Evolutionary conservation across 2,797 vertebrate species (phyloP).

Genomic region (Labroides dimidiatus): DNA sequence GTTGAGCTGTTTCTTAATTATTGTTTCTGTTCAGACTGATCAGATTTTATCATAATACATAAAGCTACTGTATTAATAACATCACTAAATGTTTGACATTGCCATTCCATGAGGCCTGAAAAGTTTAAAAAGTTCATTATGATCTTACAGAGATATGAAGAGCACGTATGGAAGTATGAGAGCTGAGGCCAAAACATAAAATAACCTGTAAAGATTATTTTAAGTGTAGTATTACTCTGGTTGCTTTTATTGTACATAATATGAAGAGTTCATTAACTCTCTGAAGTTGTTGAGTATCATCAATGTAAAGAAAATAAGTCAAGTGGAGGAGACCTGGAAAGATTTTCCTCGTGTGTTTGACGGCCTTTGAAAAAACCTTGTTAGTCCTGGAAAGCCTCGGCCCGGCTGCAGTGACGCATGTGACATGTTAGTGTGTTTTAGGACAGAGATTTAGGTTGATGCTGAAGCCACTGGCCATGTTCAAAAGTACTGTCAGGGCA

Average conservation of each 20-base stretch:
- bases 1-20: no score
- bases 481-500: constrained; percentile 63
- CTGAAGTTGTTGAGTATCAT: constrained; percentile 5
- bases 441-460: constrained; percentile 66
- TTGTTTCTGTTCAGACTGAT: no score
- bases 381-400: constrained; percentile 55
- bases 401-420: constrained; percentile 38
- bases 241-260: neutral
- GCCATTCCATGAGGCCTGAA: no score
- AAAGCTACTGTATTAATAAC: no score
- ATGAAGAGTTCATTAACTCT: neutral
- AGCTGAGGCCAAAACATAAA: no score
- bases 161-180: no score
- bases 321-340: constrained; percentile 30
- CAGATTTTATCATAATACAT: no score
- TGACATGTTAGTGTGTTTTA: constrained; percentile 69
- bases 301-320: constrained; percentile 18
- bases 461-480: constrained; percentile 55
- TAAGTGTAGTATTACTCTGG: no score
- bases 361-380: constrained; percentile 47
- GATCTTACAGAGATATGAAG: no score
- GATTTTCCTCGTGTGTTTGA: constrained; percentile 30
- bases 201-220: no score
- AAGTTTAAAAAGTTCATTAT: no score
- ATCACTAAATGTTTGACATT: no score